phyloP scores from a whole-genome alignment of 2,113 vertebrate species.

The Malurus elegans region DNA sequence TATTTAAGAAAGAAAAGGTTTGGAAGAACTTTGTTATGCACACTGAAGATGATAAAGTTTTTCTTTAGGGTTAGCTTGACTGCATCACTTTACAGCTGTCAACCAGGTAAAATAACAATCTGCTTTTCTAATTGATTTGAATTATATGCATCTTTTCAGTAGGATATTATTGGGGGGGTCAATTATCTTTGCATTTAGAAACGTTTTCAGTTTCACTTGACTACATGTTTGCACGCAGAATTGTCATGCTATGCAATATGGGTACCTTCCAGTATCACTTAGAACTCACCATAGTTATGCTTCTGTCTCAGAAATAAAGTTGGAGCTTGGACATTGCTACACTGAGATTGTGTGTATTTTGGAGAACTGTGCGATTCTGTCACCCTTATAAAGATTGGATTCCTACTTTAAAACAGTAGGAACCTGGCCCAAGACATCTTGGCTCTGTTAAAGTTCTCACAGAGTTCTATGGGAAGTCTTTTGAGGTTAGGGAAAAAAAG shows the following conservation, averaged over 20 bases:
- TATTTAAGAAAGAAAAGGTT: not conserved
- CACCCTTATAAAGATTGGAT: not conserved
- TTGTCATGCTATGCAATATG: not conserved
- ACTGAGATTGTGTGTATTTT: not conserved
- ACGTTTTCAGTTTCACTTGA: not conserved
- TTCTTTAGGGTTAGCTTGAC: not conserved
- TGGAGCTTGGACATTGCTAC: not conserved
- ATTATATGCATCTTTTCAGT: slow-evolving; percentile 12
- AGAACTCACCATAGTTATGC: not conserved
- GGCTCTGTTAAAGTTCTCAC: not conserved
- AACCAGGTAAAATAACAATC: not conserved
- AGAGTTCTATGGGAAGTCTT: not conserved
- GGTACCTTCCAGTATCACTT: not conserved
- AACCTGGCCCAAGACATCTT: not conserved
- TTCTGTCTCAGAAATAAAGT: not conserved
- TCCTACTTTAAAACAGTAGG: not conserved
- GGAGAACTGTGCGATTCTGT: not conserved
- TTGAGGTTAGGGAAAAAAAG: not conserved
- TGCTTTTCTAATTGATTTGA: not conserved
- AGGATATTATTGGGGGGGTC: not conserved
- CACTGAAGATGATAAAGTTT: not conserved
- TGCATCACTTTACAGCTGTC: not conserved
- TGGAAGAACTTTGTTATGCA: not conserved
- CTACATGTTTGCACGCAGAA: not conserved
- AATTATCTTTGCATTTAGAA: slow-evolving; percentile 4